Conservation (phyloP, 1,140 invertebrate genomes). For the Cydia pomonella region DNA sequence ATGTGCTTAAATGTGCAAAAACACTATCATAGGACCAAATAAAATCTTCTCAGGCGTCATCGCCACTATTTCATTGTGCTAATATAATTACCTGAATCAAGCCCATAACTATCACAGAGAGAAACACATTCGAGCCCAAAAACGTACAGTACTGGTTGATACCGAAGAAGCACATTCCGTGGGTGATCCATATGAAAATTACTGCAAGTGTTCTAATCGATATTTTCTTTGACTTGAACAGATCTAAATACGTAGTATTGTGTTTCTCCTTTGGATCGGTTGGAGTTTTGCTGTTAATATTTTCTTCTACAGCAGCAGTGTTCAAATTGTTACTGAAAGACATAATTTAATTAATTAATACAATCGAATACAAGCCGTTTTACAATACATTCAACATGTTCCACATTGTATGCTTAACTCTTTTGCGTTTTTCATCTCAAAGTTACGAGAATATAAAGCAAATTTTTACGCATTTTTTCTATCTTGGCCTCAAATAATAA, state of each 20-base stretch:
- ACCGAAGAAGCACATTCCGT: conserved; percentile 48
- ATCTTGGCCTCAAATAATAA: too few relatives aligned
- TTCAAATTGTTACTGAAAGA: conserved; percentile 49
- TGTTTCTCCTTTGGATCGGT: conserved; percentile 38
- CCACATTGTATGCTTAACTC: too few relatives aligned
- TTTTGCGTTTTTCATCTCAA: too few relatives aligned
- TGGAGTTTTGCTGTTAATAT: conserved; percentile 41
- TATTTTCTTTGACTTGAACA: conserved; percentile 48
- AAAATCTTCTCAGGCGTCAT: too few relatives aligned
- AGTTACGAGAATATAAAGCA: too few relatives aligned
- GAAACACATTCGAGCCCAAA: conserved; percentile 46
- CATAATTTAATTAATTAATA: neutral
- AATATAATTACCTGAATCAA: conserved; percentile 46
- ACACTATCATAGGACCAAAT: too few relatives aligned
- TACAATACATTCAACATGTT: too few relatives aligned
- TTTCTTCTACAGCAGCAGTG: conserved; percentile 45
- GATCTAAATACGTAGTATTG: conserved; percentile 44
- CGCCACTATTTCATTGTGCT: neutral
- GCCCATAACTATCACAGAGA: conserved; percentile 46
- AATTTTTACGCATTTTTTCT: too few relatives aligned
- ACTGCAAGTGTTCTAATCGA: conserved; percentile 38
- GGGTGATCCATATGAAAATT: conserved; percentile 41
- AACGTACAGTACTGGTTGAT: conserved; percentile 54
- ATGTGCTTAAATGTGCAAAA: too few relatives aligned
- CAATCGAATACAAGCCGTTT: too few relatives aligned